Evolutionary conservation across 1,140 invertebrate genomes (phyloP).

Genomic region (Lanistes nyassanus): DNA sequence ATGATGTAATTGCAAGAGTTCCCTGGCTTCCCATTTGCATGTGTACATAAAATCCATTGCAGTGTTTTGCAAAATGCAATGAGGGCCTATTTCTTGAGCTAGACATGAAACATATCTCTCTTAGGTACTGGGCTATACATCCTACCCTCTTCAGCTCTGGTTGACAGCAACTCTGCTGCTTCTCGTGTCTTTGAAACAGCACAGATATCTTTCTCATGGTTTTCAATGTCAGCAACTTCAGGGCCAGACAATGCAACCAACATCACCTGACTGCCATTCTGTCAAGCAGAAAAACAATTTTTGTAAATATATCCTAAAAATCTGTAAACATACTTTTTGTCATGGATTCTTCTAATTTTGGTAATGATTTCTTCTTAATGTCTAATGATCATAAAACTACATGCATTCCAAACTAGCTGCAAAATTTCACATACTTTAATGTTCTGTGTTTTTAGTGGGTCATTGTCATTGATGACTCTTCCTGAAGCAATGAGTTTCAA

Average conservation of each 20-base stretch:
- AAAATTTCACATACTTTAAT: slow-evolving; percentile 64
- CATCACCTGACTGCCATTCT: slow-evolving; percentile 77
- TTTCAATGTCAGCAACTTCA: slow-evolving; percentile 40
- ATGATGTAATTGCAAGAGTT: no score
- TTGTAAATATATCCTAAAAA: slow-evolving; percentile 2
- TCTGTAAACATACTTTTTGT: background rate
- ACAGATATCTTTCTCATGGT: slow-evolving; percentile 61
- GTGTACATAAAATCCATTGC: no score
- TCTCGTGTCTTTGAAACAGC: slow-evolving; percentile 71
- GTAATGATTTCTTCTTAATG: no score
- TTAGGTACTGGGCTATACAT: no score
- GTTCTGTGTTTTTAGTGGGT: slow-evolving; percentile 70
- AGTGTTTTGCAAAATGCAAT: no score
- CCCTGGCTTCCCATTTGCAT: no score
- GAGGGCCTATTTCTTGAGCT: background rate
- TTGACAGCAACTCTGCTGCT: slow-evolving; percentile 69
- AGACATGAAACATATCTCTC: background rate
- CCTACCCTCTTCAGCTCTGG: slow-evolving; percentile 53
- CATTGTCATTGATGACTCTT: slow-evolving; percentile 72
- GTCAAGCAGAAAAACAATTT: slow-evolving; percentile 6
- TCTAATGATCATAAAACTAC: no score
- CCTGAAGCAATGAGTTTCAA: slow-evolving; percentile 78
- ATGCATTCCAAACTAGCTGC: slow-evolving; percentile 28
- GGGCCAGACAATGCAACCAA: slow-evolving; percentile 71
- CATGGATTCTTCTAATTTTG: no score